Percentiles rank a stretch among this genome's conserved stretches.
Evolutionary conservation across 2,888 invertebrate genomes (phyloP).

Genomic region (Kryphioiulus occultus): DNA sequence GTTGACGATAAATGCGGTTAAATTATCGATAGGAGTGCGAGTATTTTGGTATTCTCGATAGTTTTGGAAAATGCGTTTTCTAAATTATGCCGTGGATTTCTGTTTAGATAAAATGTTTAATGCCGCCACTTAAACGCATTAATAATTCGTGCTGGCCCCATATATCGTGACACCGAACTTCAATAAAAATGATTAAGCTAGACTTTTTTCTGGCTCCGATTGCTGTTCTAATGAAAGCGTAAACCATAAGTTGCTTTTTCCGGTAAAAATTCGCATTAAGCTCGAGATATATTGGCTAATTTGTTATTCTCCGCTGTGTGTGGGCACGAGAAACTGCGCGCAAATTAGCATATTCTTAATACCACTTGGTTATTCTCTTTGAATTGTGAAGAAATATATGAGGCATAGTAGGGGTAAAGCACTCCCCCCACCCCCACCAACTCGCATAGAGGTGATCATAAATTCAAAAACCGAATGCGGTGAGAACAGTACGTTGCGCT

Average conservation of each 20-base stretch:
- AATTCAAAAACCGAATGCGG: background rate
- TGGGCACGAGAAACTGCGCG: background rate
- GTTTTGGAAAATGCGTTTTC: background rate
- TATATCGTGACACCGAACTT: background rate
- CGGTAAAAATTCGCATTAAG: background rate
- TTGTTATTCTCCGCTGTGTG: background rate
- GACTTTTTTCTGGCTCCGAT: background rate
- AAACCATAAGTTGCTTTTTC: background rate
- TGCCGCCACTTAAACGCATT: slow-evolving; percentile 16
- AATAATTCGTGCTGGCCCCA: background rate
- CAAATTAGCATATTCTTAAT: slow-evolving; percentile 17
- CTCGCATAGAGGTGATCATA: background rate
- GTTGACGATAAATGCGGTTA: too few species aligned
- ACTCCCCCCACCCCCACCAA: too few species aligned
- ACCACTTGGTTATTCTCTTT: slow-evolving; percentile 3
- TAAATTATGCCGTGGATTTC: background rate
- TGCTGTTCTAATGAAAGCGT: background rate
- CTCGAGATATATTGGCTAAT: background rate
- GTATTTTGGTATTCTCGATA: background rate
- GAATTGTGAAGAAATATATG: slow-evolving; percentile 1
- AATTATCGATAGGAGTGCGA: too few species aligned
- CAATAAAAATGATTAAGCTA: slow-evolving; percentile 9
- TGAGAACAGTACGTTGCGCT: background rate
- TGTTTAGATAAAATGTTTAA: background rate
- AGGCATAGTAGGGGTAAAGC: background rate